A percentile compares a stretch with the other conserved stretches of the same genome.
Evolutionary conservation across 2,113 vertebrate genomes (phyloP).

Genomic region (Zootoca vivipara): DNA sequence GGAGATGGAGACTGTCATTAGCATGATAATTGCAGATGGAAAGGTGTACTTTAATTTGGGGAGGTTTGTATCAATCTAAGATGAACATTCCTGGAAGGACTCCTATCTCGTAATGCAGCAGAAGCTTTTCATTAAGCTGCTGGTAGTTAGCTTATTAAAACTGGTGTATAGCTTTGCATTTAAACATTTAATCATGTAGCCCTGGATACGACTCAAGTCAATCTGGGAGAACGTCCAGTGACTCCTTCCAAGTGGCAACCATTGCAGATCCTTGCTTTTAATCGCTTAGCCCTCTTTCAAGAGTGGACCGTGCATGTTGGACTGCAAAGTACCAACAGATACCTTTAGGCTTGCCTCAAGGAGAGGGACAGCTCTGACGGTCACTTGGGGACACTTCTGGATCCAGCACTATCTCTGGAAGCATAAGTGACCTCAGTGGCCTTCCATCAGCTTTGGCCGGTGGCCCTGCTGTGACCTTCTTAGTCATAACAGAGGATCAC

Average conservation of each 20-base stretch:
- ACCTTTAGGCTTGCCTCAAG: not conserved
- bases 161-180: constrained; percentile 12
- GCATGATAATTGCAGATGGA: constrained; percentile 45
- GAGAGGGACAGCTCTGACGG: too few species aligned
- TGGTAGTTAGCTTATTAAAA: constrained; percentile 47
- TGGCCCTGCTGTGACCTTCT: too few species aligned
- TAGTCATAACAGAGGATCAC: too few species aligned
- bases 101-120: constrained; percentile 37
- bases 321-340: not conserved
- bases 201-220: constrained; percentile 53
- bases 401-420: too few species aligned
- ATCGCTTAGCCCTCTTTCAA: not conserved
- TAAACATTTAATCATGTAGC: constrained; percentile 25
- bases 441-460: too few species aligned
- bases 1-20: constrained; percentile 44
- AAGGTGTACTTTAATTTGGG: not conserved
- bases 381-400: too few species aligned
- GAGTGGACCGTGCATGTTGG: not conserved
- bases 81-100: constrained; percentile 14
- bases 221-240: constrained; percentile 50
- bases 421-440: too few species aligned
- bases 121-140: constrained; percentile 51
- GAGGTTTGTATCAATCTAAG: constrained; percentile 2
- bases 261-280: constrained; percentile 51
- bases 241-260: constrained; percentile 54